phyloP scores from a whole-genome alignment of 2,113 vertebrate species.

The Clarias batrachus region DNA sequence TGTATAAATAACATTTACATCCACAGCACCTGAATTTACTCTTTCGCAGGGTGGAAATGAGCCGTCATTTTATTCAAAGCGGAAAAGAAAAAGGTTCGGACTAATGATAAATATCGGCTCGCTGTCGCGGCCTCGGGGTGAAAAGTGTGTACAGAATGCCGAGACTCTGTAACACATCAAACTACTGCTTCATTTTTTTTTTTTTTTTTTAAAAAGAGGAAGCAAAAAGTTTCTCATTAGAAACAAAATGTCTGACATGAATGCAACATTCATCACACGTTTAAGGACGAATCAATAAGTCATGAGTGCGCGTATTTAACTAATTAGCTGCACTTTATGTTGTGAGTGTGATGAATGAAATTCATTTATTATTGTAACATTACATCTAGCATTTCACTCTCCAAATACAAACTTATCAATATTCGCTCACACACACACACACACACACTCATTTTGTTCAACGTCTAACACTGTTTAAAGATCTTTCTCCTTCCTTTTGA shows the following conservation, averaged over 20 bases:
- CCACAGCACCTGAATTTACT: neutral
- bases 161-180: slow-evolving; percentile 19
- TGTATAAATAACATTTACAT: neutral
- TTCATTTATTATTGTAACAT: neutral
- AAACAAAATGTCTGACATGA: neutral
- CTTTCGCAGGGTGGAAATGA: neutral
- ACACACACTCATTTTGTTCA: neutral
- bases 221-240: neutral
- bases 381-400: neutral
- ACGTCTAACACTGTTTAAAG: neutral
- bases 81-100: neutral
- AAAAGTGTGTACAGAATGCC: slow-evolving; percentile 7
- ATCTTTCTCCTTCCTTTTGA: neutral
- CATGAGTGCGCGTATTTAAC: neutral
- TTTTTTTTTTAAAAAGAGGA: too few relatives aligned
- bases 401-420: neutral
- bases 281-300: neutral
- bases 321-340: neutral
- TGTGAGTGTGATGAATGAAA: neutral
- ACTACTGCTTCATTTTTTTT: neutral
- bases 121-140: slow-evolving; percentile 27
- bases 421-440: neutral
- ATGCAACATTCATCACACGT: neutral
- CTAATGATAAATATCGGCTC: slow-evolving; percentile 18
- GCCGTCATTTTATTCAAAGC: neutral